Evolutionary conservation across 2,888 invertebrate genomes (phyloP).

Genomic region (Azorinus chamasolen): DNA sequence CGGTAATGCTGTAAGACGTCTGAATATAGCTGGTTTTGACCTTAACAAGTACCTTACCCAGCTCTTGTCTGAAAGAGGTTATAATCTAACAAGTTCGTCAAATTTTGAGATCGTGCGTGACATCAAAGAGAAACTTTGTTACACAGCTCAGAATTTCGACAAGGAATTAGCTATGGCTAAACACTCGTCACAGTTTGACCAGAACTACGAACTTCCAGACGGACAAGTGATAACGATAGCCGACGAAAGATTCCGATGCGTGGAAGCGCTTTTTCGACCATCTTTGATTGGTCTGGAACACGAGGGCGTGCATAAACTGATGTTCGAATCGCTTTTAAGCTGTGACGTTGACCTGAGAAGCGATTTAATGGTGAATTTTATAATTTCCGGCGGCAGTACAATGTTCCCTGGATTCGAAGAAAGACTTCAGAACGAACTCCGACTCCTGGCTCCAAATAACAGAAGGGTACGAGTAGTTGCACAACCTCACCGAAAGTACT

Average conservation of each 20-base stretch:
- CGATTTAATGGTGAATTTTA: constrained; percentile 79
- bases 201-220: constrained; percentile 75
- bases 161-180: constrained; percentile 77
- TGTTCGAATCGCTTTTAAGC: constrained; percentile 65
- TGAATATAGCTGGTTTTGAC: constrained; percentile 78
- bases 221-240: constrained; percentile 83
- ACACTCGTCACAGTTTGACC: constrained; percentile 73
- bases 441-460: constrained; percentile 95
- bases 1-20: constrained; percentile 73
- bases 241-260: constrained; percentile 79
- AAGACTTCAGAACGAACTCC: constrained; percentile 85
- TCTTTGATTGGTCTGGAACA: constrained; percentile 77
- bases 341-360: constrained; percentile 82
- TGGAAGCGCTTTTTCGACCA: constrained; percentile 81
- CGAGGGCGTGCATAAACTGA: constrained; percentile 75
- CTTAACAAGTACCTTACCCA: constrained; percentile 79
- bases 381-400: constrained; percentile 92
- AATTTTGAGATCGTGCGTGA: constrained; percentile 68
- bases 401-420: constrained; percentile 94
- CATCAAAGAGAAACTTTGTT: constrained; percentile 65
- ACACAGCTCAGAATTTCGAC: constrained; percentile 67
- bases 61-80: constrained; percentile 76
- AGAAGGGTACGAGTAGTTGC: constrained; percentile 98
- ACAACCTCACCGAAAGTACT: constrained; percentile 90
- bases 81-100: constrained; percentile 74